A percentile compares a stretch with the other conserved stretches of the same genome.
phyloP scores from a whole-genome alignment of 2,888 invertebrate genomes.

The Drosophila mimica region DNA sequence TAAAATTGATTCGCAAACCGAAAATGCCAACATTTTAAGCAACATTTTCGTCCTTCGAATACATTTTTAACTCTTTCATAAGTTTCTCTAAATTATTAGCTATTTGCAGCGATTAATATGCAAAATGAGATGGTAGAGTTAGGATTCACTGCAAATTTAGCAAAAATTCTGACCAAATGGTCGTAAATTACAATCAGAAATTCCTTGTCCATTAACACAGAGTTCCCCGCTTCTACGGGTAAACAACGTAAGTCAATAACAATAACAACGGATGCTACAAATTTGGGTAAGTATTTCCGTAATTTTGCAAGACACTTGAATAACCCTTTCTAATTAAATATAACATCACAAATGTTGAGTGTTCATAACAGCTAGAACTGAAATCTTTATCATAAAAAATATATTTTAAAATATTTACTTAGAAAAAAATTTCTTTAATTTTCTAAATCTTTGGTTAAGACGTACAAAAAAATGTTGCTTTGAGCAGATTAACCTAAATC shows the following conservation, averaged over 20 bases:
- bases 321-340: not conserved
- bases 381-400: not conserved
- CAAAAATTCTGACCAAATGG: not conserved
- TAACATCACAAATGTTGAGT: not conserved
- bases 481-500: not conserved
- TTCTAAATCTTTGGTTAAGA: no score
- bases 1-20: slow-evolving; percentile 39
- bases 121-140: no score
- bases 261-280: no score
- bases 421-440: no score
- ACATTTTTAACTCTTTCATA: not conserved
- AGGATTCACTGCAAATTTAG: not conserved
- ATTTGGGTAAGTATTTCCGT: not conserved
- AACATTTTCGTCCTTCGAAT: not conserved
- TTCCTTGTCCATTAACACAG: not conserved
- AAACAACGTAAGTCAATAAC: not conserved
- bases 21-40: slow-evolving; percentile 21
- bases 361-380: not conserved
- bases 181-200: not conserved
- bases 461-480: not conserved
- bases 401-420: not conserved
- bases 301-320: not conserved
- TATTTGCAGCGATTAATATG: not conserved
- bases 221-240: not conserved
- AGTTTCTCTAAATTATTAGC: not conserved